These are phyloP conservation scores for Ailurus styani DNA, from an alignment of 2,113 vertebrate species.

Conservation along the genomic window DNA sequence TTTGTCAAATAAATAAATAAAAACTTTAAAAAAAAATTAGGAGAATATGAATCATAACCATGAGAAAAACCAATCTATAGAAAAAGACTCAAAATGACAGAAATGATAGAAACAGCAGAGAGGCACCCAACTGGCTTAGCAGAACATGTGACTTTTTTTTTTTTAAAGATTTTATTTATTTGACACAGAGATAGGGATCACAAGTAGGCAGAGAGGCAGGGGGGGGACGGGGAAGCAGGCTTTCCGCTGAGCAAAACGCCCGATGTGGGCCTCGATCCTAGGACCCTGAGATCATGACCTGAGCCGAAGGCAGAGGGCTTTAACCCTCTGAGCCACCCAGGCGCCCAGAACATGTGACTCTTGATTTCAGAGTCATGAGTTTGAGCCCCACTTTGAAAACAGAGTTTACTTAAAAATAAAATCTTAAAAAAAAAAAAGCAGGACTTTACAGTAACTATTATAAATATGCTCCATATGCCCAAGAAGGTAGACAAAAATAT, in stretches of 20 bases:
- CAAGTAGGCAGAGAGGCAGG: too few relatives aligned
- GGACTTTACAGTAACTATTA: neutral
- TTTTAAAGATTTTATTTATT: too few relatives aligned
- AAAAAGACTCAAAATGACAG: neutral
- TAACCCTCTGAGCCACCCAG: too few relatives aligned
- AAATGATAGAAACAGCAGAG: neutral
- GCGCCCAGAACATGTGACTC: neutral
- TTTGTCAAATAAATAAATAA: too few relatives aligned
- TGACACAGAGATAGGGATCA: too few relatives aligned
- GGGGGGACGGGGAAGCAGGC: too few relatives aligned
- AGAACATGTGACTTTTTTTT: too few relatives aligned
- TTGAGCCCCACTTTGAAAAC: neutral
- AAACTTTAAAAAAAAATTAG: too few relatives aligned
- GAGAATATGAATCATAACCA: neutral
- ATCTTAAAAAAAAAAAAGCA: neutral
- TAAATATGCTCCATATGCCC: neutral
- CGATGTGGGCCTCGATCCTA: too few relatives aligned
- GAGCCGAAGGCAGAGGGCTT: too few relatives aligned
- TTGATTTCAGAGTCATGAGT: neutral
- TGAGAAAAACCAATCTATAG: neutral
- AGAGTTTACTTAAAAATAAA: neutral
- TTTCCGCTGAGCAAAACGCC: too few relatives aligned
- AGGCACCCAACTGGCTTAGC: neutral
- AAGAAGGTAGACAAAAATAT: neutral
- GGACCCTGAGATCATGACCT: too few relatives aligned